A percentile compares a stretch with the other conserved stretches of the same genome.
Conservation (phyloP, 2,113 vertebrate genomes). For the Anser cygnoides region DNA sequence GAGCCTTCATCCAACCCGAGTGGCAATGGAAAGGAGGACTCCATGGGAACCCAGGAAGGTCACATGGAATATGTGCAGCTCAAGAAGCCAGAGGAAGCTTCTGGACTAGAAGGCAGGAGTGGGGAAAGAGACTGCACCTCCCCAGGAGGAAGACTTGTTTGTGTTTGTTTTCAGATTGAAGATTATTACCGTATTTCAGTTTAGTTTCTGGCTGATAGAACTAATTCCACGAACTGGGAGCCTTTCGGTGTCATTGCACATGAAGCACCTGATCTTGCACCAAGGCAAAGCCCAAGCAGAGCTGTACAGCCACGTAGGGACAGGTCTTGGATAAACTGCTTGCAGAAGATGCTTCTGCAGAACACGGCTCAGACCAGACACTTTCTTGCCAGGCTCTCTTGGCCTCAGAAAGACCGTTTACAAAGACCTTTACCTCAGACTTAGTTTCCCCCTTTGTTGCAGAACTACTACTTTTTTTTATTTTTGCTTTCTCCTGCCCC, state of each 20-base stretch:
- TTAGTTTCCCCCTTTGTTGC: background rate
- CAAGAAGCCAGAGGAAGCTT: background rate
- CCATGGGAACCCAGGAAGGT: background rate
- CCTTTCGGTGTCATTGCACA: background rate
- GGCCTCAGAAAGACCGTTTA: background rate
- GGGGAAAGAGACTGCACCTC: background rate
- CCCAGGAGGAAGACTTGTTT: background rate
- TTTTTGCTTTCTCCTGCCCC: background rate
- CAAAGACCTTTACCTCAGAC: background rate
- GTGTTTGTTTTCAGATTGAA: background rate
- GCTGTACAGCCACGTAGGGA: background rate
- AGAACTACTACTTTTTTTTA: background rate
- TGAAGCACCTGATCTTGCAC: rapidly evolving
- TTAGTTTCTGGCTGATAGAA: background rate
- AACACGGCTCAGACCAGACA: background rate
- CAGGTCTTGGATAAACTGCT: background rate
- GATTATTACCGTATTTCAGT: background rate
- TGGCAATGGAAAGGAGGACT: background rate
- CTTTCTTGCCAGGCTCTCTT: background rate
- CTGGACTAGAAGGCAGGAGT: background rate
- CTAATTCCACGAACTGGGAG: background rate
- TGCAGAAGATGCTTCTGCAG: background rate
- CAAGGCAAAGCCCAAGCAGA: background rate
- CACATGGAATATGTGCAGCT: background rate
- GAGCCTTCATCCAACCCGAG: background rate